Conservation (phyloP, 2,113 vertebrate genomes). For the Equus quagga region DNA sequence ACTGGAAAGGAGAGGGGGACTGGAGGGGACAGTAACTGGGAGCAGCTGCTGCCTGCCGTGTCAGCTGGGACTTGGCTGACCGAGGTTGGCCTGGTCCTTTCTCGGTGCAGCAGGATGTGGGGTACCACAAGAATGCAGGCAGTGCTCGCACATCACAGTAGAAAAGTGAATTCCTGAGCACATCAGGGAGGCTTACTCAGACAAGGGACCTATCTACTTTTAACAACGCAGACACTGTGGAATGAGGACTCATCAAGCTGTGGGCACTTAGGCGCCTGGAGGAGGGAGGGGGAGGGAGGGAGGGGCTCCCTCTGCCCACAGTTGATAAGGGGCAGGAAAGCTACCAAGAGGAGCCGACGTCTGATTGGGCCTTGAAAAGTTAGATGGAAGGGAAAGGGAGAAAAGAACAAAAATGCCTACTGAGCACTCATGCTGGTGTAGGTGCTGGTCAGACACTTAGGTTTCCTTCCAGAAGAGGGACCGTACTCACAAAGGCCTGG, state of each 20-base stretch:
- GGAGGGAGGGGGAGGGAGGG: no score
- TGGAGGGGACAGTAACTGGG: neutral
- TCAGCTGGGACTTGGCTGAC: neutral
- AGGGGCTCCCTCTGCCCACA: neutral
- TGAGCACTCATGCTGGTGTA: neutral
- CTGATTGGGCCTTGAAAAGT: neutral
- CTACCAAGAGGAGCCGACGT: neutral
- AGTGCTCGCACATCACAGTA: neutral
- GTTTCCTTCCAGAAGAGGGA: neutral
- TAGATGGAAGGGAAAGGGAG: neutral
- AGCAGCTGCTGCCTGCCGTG: neutral
- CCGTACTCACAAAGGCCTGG: neutral
- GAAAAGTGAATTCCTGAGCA: neutral
- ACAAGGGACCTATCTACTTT: neutral
- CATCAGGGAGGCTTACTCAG: neutral
- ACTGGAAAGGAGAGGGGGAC: no score
- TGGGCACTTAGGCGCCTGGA: neutral
- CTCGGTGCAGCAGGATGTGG: neutral
- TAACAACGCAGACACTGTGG: neutral
- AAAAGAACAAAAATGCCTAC: neutral
- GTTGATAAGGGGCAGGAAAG: neutral
- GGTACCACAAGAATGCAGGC: slow-evolving; percentile 13
- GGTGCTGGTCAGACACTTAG: neutral
- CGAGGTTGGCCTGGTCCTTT: neutral
- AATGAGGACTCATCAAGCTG: neutral